Conservation (phyloP, 1,140 invertebrate species). For the Leptinotarsa undecemlineata region DNA sequence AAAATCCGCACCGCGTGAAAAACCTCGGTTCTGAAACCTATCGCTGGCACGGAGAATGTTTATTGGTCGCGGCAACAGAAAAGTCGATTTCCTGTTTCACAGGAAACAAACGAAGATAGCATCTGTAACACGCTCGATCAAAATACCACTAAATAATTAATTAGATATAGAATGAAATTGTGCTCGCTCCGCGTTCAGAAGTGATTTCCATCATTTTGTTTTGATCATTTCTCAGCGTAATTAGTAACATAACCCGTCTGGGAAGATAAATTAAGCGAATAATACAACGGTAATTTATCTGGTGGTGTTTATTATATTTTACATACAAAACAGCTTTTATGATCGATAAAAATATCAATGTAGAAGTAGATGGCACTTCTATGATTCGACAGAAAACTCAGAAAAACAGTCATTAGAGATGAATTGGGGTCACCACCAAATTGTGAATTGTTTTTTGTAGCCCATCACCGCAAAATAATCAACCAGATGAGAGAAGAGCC, state of each 20-base stretch:
- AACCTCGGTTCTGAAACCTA: conserved; percentile 2
- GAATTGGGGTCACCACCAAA: no score
- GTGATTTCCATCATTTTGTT: neutral
- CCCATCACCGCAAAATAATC: no score
- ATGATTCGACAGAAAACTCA: no score
- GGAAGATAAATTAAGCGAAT: neutral
- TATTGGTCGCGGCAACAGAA: conserved; percentile 26
- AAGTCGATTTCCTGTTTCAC: conserved; percentile 27
- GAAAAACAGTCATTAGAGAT: no score
- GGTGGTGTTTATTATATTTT: no score
- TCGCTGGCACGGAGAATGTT: conserved; percentile 5
- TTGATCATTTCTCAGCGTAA: neutral
- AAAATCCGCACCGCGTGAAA: conserved; percentile 5
- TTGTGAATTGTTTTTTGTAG: no score
- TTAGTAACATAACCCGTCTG: neutral
- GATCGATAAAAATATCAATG: no score
- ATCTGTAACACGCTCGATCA: conserved; percentile 29
- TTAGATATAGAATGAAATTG: conserved; percentile 10
- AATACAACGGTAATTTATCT: no score
- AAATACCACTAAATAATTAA: conserved; percentile 34
- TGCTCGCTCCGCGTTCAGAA: neutral
- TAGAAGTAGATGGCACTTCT: no score
- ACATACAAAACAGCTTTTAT: no score
- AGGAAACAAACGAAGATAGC: conserved; percentile 28
- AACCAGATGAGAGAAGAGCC: no score